Conservation (phyloP, 2,888 invertebrate genomes). For the Plebejus melissa region DNA sequence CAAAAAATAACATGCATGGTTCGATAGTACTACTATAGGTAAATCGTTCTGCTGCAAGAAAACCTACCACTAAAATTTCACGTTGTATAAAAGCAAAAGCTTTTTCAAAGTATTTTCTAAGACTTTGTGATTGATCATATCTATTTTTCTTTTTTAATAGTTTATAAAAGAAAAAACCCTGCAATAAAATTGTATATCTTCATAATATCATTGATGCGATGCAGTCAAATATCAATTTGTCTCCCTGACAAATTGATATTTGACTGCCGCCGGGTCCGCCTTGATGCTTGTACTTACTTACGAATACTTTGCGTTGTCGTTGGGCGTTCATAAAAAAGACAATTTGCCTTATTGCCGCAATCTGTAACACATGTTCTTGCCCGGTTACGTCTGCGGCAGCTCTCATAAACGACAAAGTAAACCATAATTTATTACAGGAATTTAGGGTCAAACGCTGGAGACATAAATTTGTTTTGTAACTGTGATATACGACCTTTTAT, state of each 20-base stretch:
- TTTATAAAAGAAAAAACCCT: background rate
- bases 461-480: slow-evolving; percentile 65
- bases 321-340: slow-evolving; percentile 77
- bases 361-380: slow-evolving; percentile 74
- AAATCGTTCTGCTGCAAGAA: no score
- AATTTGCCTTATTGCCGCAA: slow-evolving; percentile 78
- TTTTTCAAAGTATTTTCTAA: no score
- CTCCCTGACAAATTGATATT: no score
- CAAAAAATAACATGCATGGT: no score
- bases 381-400: slow-evolving; percentile 69
- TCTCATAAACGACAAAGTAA: slow-evolving; percentile 79
- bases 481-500: slow-evolving; percentile 29
- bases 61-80: no score
- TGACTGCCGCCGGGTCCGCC: slow-evolving; percentile 37
- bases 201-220: slow-evolving; percentile 33
- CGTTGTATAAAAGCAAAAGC: no score
- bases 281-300: slow-evolving; percentile 47
- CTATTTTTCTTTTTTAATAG: no score
- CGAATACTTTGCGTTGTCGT: slow-evolving; percentile 68
- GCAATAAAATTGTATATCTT: slow-evolving; percentile 23
- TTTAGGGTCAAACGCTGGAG: slow-evolving; percentile 72
- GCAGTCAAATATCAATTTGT: slow-evolving; percentile 23
- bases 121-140: no score
- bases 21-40: no score
- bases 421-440: slow-evolving; percentile 75